Base-by-base conservation (phyloP, 2,797 vertebrate species). In the Sylvilagus floridanus region DNA sequence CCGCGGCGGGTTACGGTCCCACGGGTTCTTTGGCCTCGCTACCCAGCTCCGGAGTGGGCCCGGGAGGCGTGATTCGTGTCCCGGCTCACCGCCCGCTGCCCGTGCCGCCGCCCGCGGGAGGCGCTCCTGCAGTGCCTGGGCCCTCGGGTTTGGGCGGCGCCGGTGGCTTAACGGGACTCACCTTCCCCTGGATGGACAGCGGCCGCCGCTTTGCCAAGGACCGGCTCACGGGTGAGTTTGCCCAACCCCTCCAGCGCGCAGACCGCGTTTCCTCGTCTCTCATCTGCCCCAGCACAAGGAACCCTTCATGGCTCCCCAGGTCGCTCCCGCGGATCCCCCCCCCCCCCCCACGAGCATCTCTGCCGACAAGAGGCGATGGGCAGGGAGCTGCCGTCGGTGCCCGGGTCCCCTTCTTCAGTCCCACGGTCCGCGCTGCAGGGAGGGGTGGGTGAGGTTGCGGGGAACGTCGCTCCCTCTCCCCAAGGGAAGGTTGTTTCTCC, bases 101-200 rank as follows among this genome's bases (percentile, higher is more conserved):
- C 82, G 98, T 97, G 97, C 98, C 98, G 4, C 98, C 98, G 28
- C 97, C 97, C 73, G 89, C 96, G 69, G 96, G 75, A 37, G 76
- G 96, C 95, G n/a, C 98, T 97, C 90, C 98, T 95, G 90, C 98
- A 94, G 96, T 95, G 98, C 94, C 98, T 79, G 92, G 96, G 97
- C 98, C 98, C 97, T 96, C 95, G 93, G 95, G 96, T 96, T 94
- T 98, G 98, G 91, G 97, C 97, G 52, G 96, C 97, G 98, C 99
- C 98, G 98, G 98, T 32, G 98, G 98, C 87, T 98, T 99, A 30
- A 96, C 98, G 0, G 99, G 98, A 94, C 99, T 99, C 97, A 98
- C 99, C 96, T 99, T 99, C 95, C 99, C 99, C 9, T 99, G 99
- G 99, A 99, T 99, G 99, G 99, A 99, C 97, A 99, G 99, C 98